phyloP scores from a whole-genome alignment of 2,113 vertebrate genomes.

The Arothron firmamentum region DNA sequence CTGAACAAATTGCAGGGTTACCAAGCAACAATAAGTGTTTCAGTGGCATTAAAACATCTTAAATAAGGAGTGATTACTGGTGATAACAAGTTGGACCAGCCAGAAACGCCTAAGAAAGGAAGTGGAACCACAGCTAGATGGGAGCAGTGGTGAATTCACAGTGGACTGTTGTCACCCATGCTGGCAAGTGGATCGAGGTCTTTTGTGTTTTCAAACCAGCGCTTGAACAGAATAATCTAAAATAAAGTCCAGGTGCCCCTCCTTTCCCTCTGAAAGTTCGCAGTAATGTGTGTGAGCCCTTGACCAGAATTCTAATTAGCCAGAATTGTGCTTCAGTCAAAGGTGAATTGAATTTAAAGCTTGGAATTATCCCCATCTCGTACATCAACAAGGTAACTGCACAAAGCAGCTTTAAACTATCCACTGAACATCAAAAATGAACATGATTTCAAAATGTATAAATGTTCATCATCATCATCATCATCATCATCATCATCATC shows the following conservation, averaged over 20 bases:
- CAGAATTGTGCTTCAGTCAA: neutral
- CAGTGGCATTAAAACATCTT: too few species aligned
- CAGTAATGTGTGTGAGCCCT: neutral
- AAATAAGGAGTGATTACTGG: too few species aligned
- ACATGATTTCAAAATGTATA: too few species aligned
- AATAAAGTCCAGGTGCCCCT: neutral
- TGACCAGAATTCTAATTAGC: neutral
- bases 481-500: too few species aligned
- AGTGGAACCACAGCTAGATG: too few species aligned
- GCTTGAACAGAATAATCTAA: neutral
- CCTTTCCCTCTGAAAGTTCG: neutral
- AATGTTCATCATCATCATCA: too few species aligned
- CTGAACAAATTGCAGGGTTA: too few species aligned
- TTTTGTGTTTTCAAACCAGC: neutral
- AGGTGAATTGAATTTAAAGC: slow-evolving; percentile 2
- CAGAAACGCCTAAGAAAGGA: too few species aligned
- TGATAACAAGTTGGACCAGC: too few species aligned
- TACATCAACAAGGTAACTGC: neutral
- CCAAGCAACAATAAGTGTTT: too few species aligned
- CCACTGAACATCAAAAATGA: neutral
- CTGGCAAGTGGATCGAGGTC: neutral
- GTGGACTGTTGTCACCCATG: neutral
- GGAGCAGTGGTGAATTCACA: neutral
- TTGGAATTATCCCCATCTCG: neutral
- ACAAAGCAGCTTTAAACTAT: neutral